Percentiles rank a stretch among this genome's conserved stretches.
Evolutionary conservation across 2,113 vertebrate species (phyloP).

Genomic region (Globicephala melas): DNA sequence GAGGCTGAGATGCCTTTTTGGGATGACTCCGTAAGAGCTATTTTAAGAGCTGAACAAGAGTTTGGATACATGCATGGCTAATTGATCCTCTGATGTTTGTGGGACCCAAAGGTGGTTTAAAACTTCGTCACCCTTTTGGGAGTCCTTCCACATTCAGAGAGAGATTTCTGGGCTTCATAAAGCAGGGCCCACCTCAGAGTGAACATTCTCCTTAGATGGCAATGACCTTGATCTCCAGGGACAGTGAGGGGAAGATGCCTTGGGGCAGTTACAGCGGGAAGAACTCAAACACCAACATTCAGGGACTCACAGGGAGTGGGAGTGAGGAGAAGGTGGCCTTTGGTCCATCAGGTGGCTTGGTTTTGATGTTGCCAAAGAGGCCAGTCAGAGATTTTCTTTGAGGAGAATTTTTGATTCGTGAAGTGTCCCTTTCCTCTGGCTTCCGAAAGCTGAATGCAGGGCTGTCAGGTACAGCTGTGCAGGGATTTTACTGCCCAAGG

Average conservation of each 20-base stretch:
- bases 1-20: not conserved
- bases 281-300: no score
- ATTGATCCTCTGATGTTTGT: not conserved
- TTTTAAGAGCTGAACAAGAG: not conserved
- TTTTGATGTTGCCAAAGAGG: not conserved
- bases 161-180: not conserved
- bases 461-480: accelerated
- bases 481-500: no score
- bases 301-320: not conserved
- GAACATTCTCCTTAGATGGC: no score
- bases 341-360: not conserved
- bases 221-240: not conserved
- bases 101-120: not conserved
- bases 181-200: not conserved
- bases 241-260: not conserved
- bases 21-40: not conserved
- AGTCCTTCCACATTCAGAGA: not conserved
- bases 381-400: not conserved
- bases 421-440: accelerated
- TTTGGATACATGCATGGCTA: accelerated
- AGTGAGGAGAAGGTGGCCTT: not conserved
- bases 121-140: not conserved
- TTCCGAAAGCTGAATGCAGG: not conserved
- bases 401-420: not conserved
- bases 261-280: not conserved